Base-by-base conservation (phyloP, 2,113 vertebrate species). In the Chaetodon trifascialis region DNA sequence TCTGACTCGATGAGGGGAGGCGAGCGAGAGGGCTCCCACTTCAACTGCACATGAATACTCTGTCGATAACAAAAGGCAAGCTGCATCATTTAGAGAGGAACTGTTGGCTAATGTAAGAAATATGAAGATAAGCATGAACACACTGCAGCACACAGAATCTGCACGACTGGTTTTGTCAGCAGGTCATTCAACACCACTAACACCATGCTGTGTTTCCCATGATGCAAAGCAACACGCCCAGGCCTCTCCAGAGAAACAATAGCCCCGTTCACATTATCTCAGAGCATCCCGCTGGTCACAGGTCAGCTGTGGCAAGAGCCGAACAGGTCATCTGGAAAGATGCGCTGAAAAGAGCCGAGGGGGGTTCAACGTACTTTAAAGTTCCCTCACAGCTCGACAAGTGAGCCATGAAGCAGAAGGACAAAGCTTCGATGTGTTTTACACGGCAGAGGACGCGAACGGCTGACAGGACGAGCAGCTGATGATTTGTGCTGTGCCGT, bases 181-280 rank as follows among this genome's bases (percentile, higher is more conserved):
- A 55, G 55, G 38, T 42, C 25, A 49, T 56, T 30, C n/a, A 15
- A 19, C 38, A 15, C 11, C 16, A 7, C 19, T 19, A 7, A 12
- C 36, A 4, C 3, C 85, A 19, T 34, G 71, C 85, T 67, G 80
- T 12, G 60, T 79, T 67, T 83, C 85, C 65, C 85, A 83, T 46
- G 11, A 76, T 79, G 60, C 64, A 78, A 30, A 64, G 69, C 64
- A 58, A 51, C 51, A 40, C 5, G 49, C 47, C 7, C 2, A 14
- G 40, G 62, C n/a, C 55, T 49, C 54, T 38, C 49, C 1, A 56
- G 47, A 58, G 70, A 69, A 64, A 83, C 80, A 83, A 66, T 55
- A 64, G 73, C 11, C 15, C 19, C 14, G 30, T 47, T 47, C 66
- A 30, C 36, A n/a, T 34, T 54, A 38, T 62, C 36, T 30, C 10